Evolutionary conservation across 2,113 vertebrate genomes (phyloP).

Genomic region (Sinosuthora webbiana): DNA sequence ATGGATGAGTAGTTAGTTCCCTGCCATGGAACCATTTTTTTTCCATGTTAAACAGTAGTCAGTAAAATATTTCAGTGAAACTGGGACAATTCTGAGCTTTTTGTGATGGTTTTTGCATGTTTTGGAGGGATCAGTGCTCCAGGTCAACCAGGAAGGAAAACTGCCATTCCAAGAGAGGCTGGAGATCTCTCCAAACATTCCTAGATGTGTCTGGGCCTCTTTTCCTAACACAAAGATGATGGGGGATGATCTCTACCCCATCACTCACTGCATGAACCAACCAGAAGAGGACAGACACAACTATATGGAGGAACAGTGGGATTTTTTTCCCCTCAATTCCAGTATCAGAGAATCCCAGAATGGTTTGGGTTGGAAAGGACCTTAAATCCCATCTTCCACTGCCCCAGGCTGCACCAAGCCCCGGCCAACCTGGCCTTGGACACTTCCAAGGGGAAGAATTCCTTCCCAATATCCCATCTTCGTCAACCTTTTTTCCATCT

Average conservation of each 20-base stretch:
- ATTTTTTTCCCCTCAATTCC: fast-evolving
- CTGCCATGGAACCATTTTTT: neutral
- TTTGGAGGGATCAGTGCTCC: neutral
- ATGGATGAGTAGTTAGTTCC: neutral
- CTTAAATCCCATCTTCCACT: no score
- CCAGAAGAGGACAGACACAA: neutral
- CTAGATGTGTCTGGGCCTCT: neutral
- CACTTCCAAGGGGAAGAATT: neutral
- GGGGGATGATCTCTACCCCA: neutral
- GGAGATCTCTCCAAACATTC: neutral
- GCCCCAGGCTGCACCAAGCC: neutral
- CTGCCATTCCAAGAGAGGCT: neutral
- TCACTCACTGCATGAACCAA: neutral
- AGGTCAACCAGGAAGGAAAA: neutral
- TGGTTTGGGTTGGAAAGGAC: neutral
- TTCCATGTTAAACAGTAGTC: neutral
- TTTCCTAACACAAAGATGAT: neutral
- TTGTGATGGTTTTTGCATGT: neutral
- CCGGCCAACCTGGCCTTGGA: neutral
- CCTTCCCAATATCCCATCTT: neutral
- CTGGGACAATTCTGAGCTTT: neutral
- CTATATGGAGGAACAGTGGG: fast-evolving
- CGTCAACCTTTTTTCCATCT: neutral
- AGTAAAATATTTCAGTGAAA: neutral
- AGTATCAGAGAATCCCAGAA: neutral